phyloP scores from a whole-genome alignment of 2,113 vertebrate species.

The Eudorcas thomsonii region DNA sequence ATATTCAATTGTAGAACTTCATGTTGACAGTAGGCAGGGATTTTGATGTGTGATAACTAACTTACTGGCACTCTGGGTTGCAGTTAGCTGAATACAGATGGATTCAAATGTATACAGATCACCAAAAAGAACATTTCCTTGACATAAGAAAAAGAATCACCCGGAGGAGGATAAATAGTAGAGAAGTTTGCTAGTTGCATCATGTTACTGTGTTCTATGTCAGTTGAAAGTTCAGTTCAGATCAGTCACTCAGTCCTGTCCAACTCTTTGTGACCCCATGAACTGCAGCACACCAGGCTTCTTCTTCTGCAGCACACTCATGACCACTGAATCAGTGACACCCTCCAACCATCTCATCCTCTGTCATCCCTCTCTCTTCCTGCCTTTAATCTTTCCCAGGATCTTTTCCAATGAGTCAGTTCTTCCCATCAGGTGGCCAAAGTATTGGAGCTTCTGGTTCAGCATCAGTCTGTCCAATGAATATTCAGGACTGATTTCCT shows the following conservation, averaged over 20 bases:
- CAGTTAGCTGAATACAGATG: neutral
- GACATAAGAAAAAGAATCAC: neutral
- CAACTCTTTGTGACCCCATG: neutral
- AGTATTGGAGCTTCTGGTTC: neutral
- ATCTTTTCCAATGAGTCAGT: neutral
- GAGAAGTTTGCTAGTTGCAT: neutral
- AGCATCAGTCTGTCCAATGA: neutral
- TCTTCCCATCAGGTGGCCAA: neutral
- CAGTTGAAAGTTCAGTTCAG: neutral
- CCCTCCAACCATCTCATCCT: neutral
- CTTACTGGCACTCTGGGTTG: neutral
- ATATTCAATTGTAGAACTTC: neutral
- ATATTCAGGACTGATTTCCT: neutral
- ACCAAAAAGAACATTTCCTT: neutral
- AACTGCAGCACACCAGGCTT: neutral
- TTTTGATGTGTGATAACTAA: neutral
- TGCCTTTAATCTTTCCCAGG: neutral
- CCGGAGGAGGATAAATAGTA: too few species aligned
- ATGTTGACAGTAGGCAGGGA: neutral
- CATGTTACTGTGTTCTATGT: neutral
- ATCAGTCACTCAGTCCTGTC: neutral
- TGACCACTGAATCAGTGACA: accelerated
- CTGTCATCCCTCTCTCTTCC: neutral
- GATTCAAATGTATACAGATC: neutral
- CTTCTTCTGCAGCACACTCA: neutral